Conservation (phyloP, 2,888 invertebrate genomes). For the Tenthredo distinguenda region DNA sequence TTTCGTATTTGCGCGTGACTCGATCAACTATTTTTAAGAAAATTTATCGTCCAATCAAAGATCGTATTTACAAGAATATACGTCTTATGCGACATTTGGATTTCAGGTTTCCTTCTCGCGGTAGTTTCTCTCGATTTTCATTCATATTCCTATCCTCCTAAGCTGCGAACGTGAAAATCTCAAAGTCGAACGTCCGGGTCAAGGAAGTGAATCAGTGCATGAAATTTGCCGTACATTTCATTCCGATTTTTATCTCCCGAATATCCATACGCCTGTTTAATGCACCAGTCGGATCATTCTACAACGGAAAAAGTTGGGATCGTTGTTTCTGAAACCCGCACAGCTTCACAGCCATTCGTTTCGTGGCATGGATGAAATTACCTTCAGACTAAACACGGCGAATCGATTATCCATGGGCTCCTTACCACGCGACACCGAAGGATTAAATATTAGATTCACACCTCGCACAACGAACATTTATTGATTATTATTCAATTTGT, state of each 20-base stretch:
- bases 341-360: slow-evolving; percentile 1
- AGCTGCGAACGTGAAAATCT: not conserved
- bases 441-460: not conserved
- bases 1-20: not conserved
- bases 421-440: not conserved
- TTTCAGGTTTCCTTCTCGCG: not conserved
- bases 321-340: not conserved
- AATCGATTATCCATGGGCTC: not conserved
- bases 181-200: not conserved
- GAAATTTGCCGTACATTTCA: not conserved
- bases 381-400: not conserved
- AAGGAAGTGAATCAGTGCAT: slow-evolving; percentile 9
- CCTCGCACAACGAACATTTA: not conserved
- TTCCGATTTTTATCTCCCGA: not conserved
- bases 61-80: not conserved
- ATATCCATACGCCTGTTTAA: not conserved
- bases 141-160: not conserved
- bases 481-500: too few relatives aligned
- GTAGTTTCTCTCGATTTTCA: not conserved
- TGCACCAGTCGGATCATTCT: not conserved
- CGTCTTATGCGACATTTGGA: not conserved
- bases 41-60: not conserved
- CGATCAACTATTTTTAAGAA: slow-evolving; percentile 1
- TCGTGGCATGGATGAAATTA: not conserved
- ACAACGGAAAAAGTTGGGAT: not conserved